Base-by-base conservation (phyloP, 2,888 invertebrate genomes). In the Gryllus longicercus region DNA sequence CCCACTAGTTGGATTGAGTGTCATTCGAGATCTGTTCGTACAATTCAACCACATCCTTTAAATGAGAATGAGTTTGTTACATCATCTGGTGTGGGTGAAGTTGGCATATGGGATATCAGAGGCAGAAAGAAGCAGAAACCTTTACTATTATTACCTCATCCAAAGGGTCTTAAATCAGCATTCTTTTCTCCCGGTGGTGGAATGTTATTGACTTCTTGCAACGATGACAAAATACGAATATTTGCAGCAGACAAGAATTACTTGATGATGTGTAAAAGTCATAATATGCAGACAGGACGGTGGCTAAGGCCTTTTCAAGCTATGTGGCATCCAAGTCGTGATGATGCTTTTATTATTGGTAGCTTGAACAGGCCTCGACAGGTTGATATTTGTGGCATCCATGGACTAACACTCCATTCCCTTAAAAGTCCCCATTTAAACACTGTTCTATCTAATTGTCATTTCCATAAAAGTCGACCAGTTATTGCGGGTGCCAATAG, bases 221-320 rank as follows among this genome's bases (percentile, higher is more conserved):
- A 85, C 79, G 88, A 88, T 82, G 85, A 88, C 81, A 84, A 83
- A 51, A 80, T 88, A 18, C 84, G 86, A 84, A 85, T 85, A 80
- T 85, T 81, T 8, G 14, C 63, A 63, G 63, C 63, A 51, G 78
- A 80, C 74, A 51, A 80, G 21, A 51, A 14, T 18, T 51, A 81
- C 51, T 81, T 83, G 38, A 80, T 82, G 21, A 77, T 78, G 1
- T 79, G 78, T 25, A 83, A 84, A 80, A 83, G 84, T 21, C 89
- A 89, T 82, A 85, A 88, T 83, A 89, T 88, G 83, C 85, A 86
- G 63, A 87, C 87, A 38, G 88, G 88, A 0, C 84, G 87, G 21
- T 89, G 88, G 88, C 82, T 89, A 81, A 87, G 88, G 3, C 84
- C 85, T 21, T 88, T 89, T 83, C 85, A 87, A 81, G 86, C 87